These are phyloP conservation scores for Celastrina argiolus DNA, from an alignment of 2,888 invertebrate species.

Conservation along the genomic window DNA sequence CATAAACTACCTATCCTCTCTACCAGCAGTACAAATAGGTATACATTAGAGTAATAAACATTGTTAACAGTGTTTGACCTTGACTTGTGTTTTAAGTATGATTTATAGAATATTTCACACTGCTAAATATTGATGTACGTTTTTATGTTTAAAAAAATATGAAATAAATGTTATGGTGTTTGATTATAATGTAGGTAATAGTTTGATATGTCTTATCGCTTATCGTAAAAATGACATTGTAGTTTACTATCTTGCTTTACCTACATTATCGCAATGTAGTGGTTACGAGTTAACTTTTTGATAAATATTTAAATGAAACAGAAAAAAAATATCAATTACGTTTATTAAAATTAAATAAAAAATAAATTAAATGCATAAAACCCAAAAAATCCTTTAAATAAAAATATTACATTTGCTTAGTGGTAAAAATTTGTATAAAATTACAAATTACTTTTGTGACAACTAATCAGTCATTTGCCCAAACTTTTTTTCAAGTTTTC, in stretches of 20 bases:
- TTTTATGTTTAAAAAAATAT: no score
- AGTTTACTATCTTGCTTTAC: background rate
- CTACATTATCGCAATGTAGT: background rate
- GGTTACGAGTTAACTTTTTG: background rate
- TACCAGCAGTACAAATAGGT: background rate
- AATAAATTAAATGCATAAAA: conserved; percentile 59
- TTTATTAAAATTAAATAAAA: conserved; percentile 28
- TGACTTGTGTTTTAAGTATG: background rate
- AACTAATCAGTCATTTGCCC: conserved; percentile 65
- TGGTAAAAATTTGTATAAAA: conserved; percentile 34
- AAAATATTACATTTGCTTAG: conserved; percentile 38
- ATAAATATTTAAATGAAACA: conserved; percentile 6
- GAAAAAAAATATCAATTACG: conserved; percentile 22
- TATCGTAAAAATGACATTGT: background rate
- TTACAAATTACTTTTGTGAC: conserved; percentile 52
- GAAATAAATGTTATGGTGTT: no score
- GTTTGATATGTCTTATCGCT: background rate
- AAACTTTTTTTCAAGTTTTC: conserved; percentile 88
- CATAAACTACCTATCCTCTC: background rate
- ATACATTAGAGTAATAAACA: background rate
- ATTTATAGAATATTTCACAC: background rate
- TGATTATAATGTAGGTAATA: background rate
- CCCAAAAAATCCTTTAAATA: conserved; percentile 42
- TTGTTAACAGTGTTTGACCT: background rate
- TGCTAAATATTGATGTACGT: no score